Base-by-base conservation (phyloP, 2,797 vertebrate genomes). In the Lepus townsendii region DNA sequence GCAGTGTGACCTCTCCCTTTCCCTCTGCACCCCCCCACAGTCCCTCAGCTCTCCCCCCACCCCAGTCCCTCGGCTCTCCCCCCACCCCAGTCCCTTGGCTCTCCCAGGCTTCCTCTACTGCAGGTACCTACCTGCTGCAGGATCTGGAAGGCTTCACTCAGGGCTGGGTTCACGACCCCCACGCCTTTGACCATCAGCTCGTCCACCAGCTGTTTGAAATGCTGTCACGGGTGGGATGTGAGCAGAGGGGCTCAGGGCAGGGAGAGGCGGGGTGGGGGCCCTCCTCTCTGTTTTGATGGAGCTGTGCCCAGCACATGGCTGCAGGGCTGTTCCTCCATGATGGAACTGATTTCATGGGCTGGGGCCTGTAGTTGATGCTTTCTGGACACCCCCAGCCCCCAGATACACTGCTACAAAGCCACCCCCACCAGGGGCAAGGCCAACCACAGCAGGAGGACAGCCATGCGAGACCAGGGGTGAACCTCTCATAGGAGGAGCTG, bases 131-230 rank as follows among this genome's bases (percentile, higher is more conserved):
- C 99, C 99, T 99, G 98, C 47, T 99, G 98, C 69, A 99, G 98
- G 97, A 99, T 99, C 97, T 98, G 98, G 97, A 99, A 99, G 84
- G 99, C 99, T 96, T 99, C 99, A 17, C 98, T 99, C 98, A 99
- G 98, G 65, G 99, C 99, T 80, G 98, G 99, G 96, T 98, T 99
- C 96, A 99, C 99, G 19, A 99, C 98, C 19, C 99, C 99, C 90
- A 99, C 99, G 71, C 99, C 99, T 98, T 99, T 99, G 71, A 99
- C 99, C 69, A 99, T 99, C 83, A 99, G 97, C 54, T 98, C 98
- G 0, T 99, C 98, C n/a, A 99, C 99, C 95, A 99, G 98, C 85
- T 99, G 98, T 97, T 99, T 99, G 97, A 99, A 99, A 96, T 99
- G 99, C 99, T 99, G 97, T 52, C 24, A 60, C 3, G 30, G 16